phyloP scores from a whole-genome alignment of 2,888 invertebrate genomes.

The Aphidoletes aphidimyza region DNA sequence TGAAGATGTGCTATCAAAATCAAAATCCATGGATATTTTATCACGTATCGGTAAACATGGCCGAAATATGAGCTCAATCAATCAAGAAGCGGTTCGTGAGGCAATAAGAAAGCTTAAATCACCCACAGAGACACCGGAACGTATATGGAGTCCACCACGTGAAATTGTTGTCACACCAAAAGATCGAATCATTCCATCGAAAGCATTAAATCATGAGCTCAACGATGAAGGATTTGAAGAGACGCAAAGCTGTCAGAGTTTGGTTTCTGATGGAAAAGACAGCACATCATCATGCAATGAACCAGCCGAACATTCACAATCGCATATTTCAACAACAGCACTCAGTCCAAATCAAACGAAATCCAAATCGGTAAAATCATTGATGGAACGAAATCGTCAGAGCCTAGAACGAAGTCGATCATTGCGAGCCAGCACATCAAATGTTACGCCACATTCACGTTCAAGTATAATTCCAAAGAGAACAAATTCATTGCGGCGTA shows the following conservation, averaged over 20 bases:
- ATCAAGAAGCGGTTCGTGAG: conserved; percentile 76
- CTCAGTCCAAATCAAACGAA: conserved; percentile 56
- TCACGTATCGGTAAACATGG: conserved; percentile 66
- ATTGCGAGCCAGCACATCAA: conserved; percentile 56
- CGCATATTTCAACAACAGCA: conserved; percentile 68
- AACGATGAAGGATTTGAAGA: conserved; percentile 93
- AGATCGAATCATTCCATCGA: conserved; percentile 58
- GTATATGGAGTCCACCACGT: conserved; percentile 70
- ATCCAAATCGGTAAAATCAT: conserved; percentile 60
- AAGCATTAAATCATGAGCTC: conserved; percentile 68
- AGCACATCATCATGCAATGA: conserved; percentile 81
- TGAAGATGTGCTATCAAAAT: conserved; percentile 65
- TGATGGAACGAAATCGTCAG: conserved; percentile 61
- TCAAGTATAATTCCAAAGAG: conserved; percentile 64
- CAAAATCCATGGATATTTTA: conserved; percentile 57
- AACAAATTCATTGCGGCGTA: conserved; percentile 65
- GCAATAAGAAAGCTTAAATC: conserved; percentile 75
- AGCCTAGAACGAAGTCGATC: conserved; percentile 60
- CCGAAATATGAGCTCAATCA: conserved; percentile 76
- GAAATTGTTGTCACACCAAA: conserved; percentile 60
- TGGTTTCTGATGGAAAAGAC: conserved; percentile 80
- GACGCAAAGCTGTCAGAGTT: conserved; percentile 74
- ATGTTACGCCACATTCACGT: conserved; percentile 27
- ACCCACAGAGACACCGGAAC: conserved; percentile 72
- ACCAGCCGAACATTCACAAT: conserved; percentile 68